Base-by-base conservation (phyloP, 1,140 invertebrate genomes). In the Pachyrhynchus sulphureomaculatus region DNA sequence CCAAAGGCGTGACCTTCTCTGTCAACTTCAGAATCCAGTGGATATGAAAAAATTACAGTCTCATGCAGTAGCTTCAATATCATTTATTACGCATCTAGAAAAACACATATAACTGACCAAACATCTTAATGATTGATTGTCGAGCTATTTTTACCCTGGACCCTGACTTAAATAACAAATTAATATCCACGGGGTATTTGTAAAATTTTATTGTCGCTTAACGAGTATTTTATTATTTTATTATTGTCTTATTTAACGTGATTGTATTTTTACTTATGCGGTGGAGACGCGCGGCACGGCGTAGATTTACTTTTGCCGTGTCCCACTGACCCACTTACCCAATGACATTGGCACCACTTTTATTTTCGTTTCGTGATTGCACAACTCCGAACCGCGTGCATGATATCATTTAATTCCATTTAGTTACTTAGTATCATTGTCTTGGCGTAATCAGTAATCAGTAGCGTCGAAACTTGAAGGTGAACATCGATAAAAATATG, bases 281-380 rank as follows among this genome's bases (percentile, higher is more conserved):
- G 42, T 24, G 42, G 42, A 12, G 12, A n/a, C 6, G 17, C 39
- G 53, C 53, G 45, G 37, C 29, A 36, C 18, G 55, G 29, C 41
- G 58, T n/a, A 15, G 36, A 18, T 44, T 36, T 12, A 36, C 29
- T 13, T 26, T 47, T 15, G 58, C 49, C 58, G 33, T 80, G 77
- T 72, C 79, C 79, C 70, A 81, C 76, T 81, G 75, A 81, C 80
- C 79, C 75, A 75, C 77, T 80, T 81, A 80, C 78, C 78, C 74
- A 80, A 72, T 81, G 78, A 80, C 79, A 81, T 79, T 81, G 80
- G 78, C 79, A 79, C 73, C 68, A 77, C 79, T 81, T 77, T 75
- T 62, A 62, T 61, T 66, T 66, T 66, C 63, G 45, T 66, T 66
- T 62, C 20, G 32, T 20, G 49, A 56, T 62, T 62, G 51, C 60